Conservation (phyloP, 2,888 invertebrate genomes). For the Epinotia ramella region DNA sequence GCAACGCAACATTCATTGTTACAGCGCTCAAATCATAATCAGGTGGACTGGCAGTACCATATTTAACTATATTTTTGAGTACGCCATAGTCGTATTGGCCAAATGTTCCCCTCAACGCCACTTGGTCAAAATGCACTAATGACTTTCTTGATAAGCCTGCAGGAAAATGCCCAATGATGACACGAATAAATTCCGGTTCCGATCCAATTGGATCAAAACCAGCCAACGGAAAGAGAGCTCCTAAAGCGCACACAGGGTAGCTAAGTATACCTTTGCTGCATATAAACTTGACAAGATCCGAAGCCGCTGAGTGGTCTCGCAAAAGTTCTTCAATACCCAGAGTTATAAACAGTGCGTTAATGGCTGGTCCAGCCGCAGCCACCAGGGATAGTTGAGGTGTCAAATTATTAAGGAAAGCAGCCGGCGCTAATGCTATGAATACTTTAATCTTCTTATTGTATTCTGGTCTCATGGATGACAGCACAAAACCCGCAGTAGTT, state of each 20-base stretch:
- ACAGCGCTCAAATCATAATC: slow-evolving; percentile 60
- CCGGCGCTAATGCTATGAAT: not conserved
- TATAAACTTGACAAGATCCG: slow-evolving; percentile 37
- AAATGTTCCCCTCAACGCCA: slow-evolving; percentile 54
- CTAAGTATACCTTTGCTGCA: slow-evolving; percentile 29
- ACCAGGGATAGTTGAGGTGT: slow-evolving; percentile 25
- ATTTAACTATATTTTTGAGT: slow-evolving; percentile 53
- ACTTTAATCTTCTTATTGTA: slow-evolving; percentile 3
- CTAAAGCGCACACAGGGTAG: slow-evolving; percentile 19
- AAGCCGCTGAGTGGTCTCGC: slow-evolving; percentile 35
- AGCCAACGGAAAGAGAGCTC: slow-evolving; percentile 5
- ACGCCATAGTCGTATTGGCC: slow-evolving; percentile 60
- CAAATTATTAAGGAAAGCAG: slow-evolving; percentile 1
- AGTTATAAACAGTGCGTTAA: slow-evolving; percentile 23
- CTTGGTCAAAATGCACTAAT: slow-evolving; percentile 59
- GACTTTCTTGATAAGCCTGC: slow-evolving; percentile 60
- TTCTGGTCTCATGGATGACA: slow-evolving; percentile 6
- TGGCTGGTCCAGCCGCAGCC: slow-evolving; percentile 4
- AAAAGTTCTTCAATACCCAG: slow-evolving; percentile 45
- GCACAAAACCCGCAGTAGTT: not conserved
- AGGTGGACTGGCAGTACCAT: slow-evolving; percentile 56
- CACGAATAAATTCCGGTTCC: slow-evolving; percentile 53
- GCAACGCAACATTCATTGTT: slow-evolving; percentile 55
- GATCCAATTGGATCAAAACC: slow-evolving; percentile 51
- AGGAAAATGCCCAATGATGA: slow-evolving; percentile 57